Base-by-base conservation (phyloP, 2,113 vertebrate genomes). In the Hepsetus odoe region DNA sequence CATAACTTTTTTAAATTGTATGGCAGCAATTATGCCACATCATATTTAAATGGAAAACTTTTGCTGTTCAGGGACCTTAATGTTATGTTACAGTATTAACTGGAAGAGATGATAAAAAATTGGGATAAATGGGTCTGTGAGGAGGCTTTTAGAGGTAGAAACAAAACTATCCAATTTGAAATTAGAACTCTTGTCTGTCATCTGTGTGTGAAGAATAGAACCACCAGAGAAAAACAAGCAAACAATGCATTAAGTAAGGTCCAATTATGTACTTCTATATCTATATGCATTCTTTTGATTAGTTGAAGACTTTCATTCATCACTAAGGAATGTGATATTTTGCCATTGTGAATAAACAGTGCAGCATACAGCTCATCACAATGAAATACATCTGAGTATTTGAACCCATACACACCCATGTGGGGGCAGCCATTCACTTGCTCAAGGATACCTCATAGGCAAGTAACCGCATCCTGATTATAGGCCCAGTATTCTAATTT, bases 131-230 rank as follows among this genome's bases (percentile, higher is more conserved):
- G 86, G 91, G 88, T 89, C 87, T 88, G 88, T 90, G 84, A 91
- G 89, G 88, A 89, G 87, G 88, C 90, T 88, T 88, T 90, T 80
- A 89, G 87, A 90, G 86, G 84, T 87, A 90, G 90, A 87, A 88
- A 88, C 88, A 88, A 90, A 90, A 85, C 85, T 89, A 88, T 90
- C 83, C 86, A 82, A 82, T 80, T 83, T 84, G 87, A 86, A 86
- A 85, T 87, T 12, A 22, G 40, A 70, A 77, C 58, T 26, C 56
- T 5, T 26, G 44, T 91, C 89, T 90, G 89, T 91, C 90, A 90
- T 5, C 72, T n/a, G 1, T 49, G 33, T 49, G 24, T 16, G 12
- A 32, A 64, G 28, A 14, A 64, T 51, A 62, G 53, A 10, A 28
- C 53, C 49, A 76, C 51, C 42, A 13, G 51, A 44, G 46, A 5